A percentile compares a stretch with the other conserved stretches of the same genome.
Conservation (phyloP, 2,888 invertebrate genomes). For the Agelastica alni region DNA sequence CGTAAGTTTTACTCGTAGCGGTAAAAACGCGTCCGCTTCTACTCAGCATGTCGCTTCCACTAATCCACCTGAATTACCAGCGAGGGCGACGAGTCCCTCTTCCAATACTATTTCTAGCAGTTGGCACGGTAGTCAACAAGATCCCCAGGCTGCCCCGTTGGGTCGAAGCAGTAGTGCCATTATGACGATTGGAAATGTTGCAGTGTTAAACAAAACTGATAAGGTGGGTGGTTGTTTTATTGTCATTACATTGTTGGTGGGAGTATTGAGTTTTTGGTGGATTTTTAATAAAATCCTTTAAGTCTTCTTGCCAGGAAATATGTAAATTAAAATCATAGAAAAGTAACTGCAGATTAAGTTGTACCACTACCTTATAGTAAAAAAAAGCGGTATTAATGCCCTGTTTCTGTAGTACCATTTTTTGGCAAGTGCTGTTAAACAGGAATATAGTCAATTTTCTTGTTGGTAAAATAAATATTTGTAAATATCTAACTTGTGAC, state of each 20-base stretch:
- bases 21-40: conserved; percentile 42
- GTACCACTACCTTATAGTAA: no score
- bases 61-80: conserved; percentile 52
- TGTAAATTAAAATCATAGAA: no score
- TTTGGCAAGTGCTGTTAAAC: no score
- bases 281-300: no score
- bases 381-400: no score
- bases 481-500: no score
- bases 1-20: conserved; percentile 54
- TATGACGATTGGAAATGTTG: conserved; percentile 49
- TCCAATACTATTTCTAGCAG: conserved; percentile 53
- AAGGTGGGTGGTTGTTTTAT: conserved; percentile 53
- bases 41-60: conserved; percentile 34
- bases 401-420: no score
- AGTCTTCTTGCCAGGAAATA: no score
- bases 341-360: no score
- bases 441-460: no score
- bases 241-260: conserved; percentile 12
- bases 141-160: conserved; percentile 52
- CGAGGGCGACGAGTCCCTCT: conserved; percentile 72
- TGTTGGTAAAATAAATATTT: no score
- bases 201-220: conserved; percentile 54
- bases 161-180: conserved; percentile 61
- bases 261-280: conserved; percentile 26
- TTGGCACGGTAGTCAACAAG: conserved; percentile 59